Evolutionary conservation across 1,140 invertebrate species (phyloP).

Genomic region (Campoletis sonorensis): DNA sequence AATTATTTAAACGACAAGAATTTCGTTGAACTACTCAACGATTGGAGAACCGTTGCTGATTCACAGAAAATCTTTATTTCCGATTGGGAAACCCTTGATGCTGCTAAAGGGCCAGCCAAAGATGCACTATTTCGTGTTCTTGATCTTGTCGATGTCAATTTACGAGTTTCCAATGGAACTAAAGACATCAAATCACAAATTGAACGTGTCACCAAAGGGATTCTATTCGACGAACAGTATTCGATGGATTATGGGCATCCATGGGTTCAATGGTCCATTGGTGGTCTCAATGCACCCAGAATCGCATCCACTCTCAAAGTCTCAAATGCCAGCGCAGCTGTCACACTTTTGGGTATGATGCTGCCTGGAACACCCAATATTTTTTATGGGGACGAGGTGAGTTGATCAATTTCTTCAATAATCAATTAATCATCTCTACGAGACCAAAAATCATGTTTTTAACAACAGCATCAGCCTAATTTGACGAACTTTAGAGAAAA

Average conservation of each 20-base stretch:
- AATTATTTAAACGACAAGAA: constrained; percentile 72
- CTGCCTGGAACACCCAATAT: constrained; percentile 88
- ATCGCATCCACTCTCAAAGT: constrained; percentile 76
- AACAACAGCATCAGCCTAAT: too few relatives aligned
- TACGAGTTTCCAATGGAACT: constrained; percentile 80
- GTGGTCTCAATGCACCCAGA: constrained; percentile 79
- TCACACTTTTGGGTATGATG: constrained; percentile 83
- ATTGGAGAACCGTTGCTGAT: constrained; percentile 83
- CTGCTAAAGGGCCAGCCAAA: constrained; percentile 66
- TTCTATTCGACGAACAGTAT: constrained; percentile 77
- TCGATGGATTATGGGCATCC: constrained; percentile 80
- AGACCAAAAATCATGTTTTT: too few relatives aligned
- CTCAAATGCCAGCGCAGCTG: constrained; percentile 80
- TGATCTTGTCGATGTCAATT: constrained; percentile 83
- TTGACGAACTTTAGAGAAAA: too few relatives aligned
- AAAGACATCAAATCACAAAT: constrained; percentile 79
- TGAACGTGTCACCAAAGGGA: constrained; percentile 76
- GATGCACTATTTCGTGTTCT: constrained; percentile 80
- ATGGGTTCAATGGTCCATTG: constrained; percentile 88
- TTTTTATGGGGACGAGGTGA: constrained; percentile 90
- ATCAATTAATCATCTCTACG: too few relatives aligned
- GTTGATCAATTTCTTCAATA: constrained; percentile 46
- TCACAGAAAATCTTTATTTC: constrained; percentile 82
- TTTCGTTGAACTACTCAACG: constrained; percentile 75
- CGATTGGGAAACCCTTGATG: constrained; percentile 78